Percentiles rank a stretch among this genome's conserved stretches.
These are phyloP conservation scores for Scaptomyza flava DNA, from an alignment of 2,888 invertebrate species.

Conservation along the genomic window DNA sequence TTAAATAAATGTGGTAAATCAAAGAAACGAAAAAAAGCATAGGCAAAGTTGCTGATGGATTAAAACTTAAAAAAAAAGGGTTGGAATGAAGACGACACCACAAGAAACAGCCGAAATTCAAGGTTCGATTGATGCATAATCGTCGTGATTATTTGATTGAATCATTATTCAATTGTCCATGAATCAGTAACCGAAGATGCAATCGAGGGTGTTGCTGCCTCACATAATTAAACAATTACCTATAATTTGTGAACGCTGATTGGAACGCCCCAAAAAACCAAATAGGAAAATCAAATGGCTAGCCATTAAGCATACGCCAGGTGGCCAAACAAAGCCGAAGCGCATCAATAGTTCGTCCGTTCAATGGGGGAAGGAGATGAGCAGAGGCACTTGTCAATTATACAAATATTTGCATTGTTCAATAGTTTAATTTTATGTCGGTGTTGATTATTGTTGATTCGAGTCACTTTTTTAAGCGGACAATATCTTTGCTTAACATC, in stretches of 20 bases:
- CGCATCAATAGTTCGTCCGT: slow-evolving; percentile 24
- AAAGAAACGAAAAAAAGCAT: not conserved
- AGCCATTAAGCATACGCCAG: slow-evolving; percentile 51
- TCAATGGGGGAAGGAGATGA: slow-evolving; percentile 22
- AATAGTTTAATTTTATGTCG: slow-evolving; percentile 19
- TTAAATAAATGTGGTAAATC: slow-evolving; percentile 45
- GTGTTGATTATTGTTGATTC: slow-evolving; percentile 25
- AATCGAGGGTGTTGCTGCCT: slow-evolving; percentile 62
- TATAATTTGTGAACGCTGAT: slow-evolving; percentile 71
- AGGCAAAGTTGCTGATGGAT: slow-evolving; percentile 34
- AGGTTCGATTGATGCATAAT: slow-evolving; percentile 68
- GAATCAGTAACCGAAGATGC: slow-evolving; percentile 31
- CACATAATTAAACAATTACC: slow-evolving; percentile 74
- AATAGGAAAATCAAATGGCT: slow-evolving; percentile 14
- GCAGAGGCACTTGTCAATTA: slow-evolving; percentile 50
- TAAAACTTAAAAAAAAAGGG: slow-evolving; percentile 34
- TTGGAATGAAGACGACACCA: slow-evolving; percentile 46
- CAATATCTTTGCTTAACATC: slow-evolving; percentile 3
- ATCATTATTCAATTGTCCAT: slow-evolving; percentile 60
- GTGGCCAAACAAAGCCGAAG: slow-evolving; percentile 19
- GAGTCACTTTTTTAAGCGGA: slow-evolving; percentile 15
- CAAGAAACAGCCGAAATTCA: slow-evolving; percentile 54
- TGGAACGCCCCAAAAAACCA: slow-evolving; percentile 50
- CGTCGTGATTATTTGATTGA: slow-evolving; percentile 65
- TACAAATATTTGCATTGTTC: slow-evolving; percentile 58